These are phyloP conservation scores for Collichthys lucidus DNA, from an alignment of 2,113 vertebrate species.

Conservation along the genomic window DNA sequence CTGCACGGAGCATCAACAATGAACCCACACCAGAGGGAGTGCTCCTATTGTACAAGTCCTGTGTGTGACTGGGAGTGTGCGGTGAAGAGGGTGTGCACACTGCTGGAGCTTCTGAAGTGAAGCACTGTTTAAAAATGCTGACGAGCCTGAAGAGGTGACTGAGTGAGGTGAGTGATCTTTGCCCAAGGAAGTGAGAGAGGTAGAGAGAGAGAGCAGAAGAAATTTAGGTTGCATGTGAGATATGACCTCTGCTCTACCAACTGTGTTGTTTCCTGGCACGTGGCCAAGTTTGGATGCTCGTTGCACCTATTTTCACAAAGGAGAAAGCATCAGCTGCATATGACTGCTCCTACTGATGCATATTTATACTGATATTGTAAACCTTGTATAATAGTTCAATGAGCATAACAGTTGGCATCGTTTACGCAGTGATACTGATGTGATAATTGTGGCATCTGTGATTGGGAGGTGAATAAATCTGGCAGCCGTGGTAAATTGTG, in stretches of 20 bases:
- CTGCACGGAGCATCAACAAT: slow-evolving; percentile 67
- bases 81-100: slow-evolving; percentile 35
- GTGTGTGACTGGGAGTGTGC: slow-evolving; percentile 29
- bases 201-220: slow-evolving; percentile 18
- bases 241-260: slow-evolving; percentile 63
- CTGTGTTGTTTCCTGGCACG: slow-evolving; percentile 52
- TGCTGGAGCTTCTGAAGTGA: slow-evolving; percentile 37
- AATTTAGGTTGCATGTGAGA: slow-evolving; percentile 34
- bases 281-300: slow-evolving; percentile 50
- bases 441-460: slow-evolving; percentile 78
- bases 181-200: slow-evolving; percentile 11
- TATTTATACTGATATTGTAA: slow-evolving; percentile 57
- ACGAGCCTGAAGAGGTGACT: slow-evolving; percentile 22
- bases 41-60: slow-evolving; percentile 50
- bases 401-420: slow-evolving; percentile 71
- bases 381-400: slow-evolving; percentile 59
- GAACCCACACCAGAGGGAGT: slow-evolving; percentile 67
- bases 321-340: neutral
- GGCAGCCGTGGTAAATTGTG: slow-evolving; percentile 62
- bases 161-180: slow-evolving; percentile 27
- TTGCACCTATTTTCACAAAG: slow-evolving; percentile 46
- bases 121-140: slow-evolving; percentile 23
- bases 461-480: slow-evolving; percentile 74
- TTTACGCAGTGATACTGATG: slow-evolving; percentile 70
- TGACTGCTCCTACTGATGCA: slow-evolving; percentile 43